Base-by-base conservation (phyloP, 2,113 vertebrate genomes). In the Panthera uncia region DNA sequence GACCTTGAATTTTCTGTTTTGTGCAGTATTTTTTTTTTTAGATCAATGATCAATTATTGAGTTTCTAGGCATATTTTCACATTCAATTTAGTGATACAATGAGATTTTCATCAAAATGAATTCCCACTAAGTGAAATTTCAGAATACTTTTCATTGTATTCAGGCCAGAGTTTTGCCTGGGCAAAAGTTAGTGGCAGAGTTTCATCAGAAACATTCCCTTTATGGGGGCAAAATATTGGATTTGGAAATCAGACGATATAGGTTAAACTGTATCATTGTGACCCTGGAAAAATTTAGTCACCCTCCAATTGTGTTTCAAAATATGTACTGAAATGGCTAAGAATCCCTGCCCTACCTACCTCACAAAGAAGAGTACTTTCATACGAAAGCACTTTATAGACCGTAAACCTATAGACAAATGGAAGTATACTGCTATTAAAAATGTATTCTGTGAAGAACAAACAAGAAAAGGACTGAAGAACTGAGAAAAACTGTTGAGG, bases 61-160 rank as follows among this genome's bases (percentile, higher is more conserved):
- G 7, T 13, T 52, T 80, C 25, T 69, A 92, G 45, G n/a, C 0
- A 33, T 36, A n/a, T 52, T 86, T 83, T 86, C 36, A 92, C 7
- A 36, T 83, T 92, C 2, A 16, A 8, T 79, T 89, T 82, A 92
- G 8, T 38, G 15, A 71, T 66, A 45, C 18, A 61, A 52, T 69
- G 12, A 1, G 19, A 82, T 74, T 89, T 83, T 97, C 50, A 90
- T 89, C 29, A 92, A 96, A 88, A 92, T 73, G 21, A 33, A 73
- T 80, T 90, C 18, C 7, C 2, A 94, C 14, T 36, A 90, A 69
- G 9, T 83, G 10, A 82, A 82, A 81, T 89, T 65, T 69, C 84
- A 69, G 36, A 84, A 74, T 83, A 41, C 0, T 31, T 93, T 94
- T 79, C 68, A 57, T 81, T 92, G 13, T 66, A 55, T n/a, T 89